Percentiles rank a stretch among this genome's conserved stretches.
These are phyloP conservation scores for Zaprionus capensis DNA, from an alignment of 1,140 invertebrate genomes.

Conservation along the genomic window DNA sequence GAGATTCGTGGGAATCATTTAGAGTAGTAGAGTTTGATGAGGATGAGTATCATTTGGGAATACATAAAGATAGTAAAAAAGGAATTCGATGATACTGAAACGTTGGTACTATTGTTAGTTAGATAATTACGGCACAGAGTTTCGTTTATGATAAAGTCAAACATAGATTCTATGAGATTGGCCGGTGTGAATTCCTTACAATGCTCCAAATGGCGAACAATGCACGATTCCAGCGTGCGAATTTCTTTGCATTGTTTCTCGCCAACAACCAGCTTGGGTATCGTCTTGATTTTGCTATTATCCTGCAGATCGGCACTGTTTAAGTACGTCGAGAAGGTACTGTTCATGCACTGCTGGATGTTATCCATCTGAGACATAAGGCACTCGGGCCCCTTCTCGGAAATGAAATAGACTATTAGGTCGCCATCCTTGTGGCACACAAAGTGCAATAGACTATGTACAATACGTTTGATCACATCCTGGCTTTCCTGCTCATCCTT, in stretches of 20 bases:
- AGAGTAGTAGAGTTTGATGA: constrained; percentile 11
- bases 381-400: constrained; percentile 91
- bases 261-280: constrained; percentile 72
- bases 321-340: constrained; percentile 85
- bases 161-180: constrained; percentile 91
- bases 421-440: constrained; percentile 92
- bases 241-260: constrained; percentile 85
- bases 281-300: constrained; percentile 53
- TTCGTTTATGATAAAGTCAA: constrained; percentile 87
- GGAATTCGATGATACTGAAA: constrained; percentile 3
- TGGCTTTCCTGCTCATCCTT: constrained; percentile 85
- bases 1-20: constrained; percentile 4
- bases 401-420: constrained; percentile 91
- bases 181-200: constrained; percentile 90
- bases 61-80: constrained; percentile 5
- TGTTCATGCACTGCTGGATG: constrained; percentile 88
- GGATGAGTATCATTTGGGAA: constrained; percentile 1
- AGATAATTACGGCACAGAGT: constrained; percentile 73
- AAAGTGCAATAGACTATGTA: constrained; percentile 89
- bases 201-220: constrained; percentile 87
- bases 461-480: constrained; percentile 87
- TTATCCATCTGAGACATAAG: constrained; percentile 86
- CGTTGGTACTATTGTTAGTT: constrained; percentile 15
- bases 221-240: constrained; percentile 86
- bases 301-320: constrained; percentile 70